Percentiles rank a stretch among this genome's conserved stretches.
Conservation (phyloP, 2,113 vertebrate genomes). For the Odocoileus hemionus region DNA sequence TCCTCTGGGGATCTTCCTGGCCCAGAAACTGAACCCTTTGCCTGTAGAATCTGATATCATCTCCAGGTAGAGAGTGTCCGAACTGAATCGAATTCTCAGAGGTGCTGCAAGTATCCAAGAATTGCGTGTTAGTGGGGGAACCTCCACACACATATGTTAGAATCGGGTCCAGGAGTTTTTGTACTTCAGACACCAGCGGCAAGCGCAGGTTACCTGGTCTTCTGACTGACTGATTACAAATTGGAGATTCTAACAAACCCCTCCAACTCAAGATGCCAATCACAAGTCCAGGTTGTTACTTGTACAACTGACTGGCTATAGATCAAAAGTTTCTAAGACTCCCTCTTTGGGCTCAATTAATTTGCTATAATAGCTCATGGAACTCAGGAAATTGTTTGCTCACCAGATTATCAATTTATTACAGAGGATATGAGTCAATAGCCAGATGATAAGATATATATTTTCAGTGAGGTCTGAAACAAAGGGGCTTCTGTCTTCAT, state of each 20-base stretch:
- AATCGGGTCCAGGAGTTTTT: background rate
- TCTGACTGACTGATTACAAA: background rate
- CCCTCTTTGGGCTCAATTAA: background rate
- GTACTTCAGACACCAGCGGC: background rate
- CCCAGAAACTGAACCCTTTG: background rate
- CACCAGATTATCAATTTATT: background rate
- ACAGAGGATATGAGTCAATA: background rate
- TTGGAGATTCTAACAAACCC: background rate
- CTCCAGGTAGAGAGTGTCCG: accelerated
- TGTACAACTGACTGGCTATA: background rate
- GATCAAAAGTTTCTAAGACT: background rate
- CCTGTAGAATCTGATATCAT: background rate
- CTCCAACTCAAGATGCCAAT: background rate
- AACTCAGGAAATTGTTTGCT: background rate
- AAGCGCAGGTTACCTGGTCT: background rate
- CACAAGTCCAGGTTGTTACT: background rate
- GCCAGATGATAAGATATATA: background rate
- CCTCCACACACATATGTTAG: background rate
- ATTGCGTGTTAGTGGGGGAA: background rate
- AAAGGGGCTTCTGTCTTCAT: background rate
- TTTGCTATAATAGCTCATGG: background rate
- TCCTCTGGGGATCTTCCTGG: background rate
- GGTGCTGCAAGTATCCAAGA: background rate
- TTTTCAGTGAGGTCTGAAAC: background rate
- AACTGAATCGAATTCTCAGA: background rate